Base-by-base conservation (phyloP, 1,140 invertebrate species). In the Gryon sp. region DNA sequence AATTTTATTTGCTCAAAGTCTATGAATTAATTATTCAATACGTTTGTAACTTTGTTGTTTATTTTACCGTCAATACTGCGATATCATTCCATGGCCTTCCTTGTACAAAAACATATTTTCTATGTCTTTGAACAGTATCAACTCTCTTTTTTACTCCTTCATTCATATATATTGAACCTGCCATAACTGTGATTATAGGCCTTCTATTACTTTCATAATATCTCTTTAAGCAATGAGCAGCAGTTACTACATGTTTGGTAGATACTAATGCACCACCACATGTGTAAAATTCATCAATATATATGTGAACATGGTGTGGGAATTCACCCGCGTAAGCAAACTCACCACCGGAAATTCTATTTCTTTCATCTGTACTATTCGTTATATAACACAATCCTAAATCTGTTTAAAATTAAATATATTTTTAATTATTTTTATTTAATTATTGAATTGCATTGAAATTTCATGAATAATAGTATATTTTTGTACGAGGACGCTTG, bases 181-280 rank as follows among this genome's bases (percentile, higher is more conserved):
- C 50, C 8, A 14, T 5, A 22, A 53, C 50, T n/a, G 12, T n/a
- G n/a, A n/a, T n/a, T n/a, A n/a, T n/a, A n/a, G n/a, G n/a, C n/a
- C n/a, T n/a, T n/a, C n/a, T n/a, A n/a, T n/a, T n/a, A n/a, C n/a
- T n/a, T n/a, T n/a, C n/a, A n/a, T n/a, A n/a, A n/a, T n/a, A n/a
- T n/a, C n/a, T n/a, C n/a, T n/a, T n/a, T n/a, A n/a, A n/a, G n/a
- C 50, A 53, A 26, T 53, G 50, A 1, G 6, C 41, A 45, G 41
- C 41, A 5, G 41, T 45, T 1, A 45, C 20, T 1, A 45, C 41
- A 8, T 45, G 20, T 2, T 26, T 26, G 15, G 12, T 5, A 14
- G 20, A 4, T n/a, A 45, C n/a, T 7, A 45, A 45, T 7, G 41
- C 22, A 15, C 41, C 41, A 6, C 41, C 41, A n/a, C 41, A 45